phyloP scores from a whole-genome alignment of 1,140 invertebrate species.

The Anastatus disparis region DNA sequence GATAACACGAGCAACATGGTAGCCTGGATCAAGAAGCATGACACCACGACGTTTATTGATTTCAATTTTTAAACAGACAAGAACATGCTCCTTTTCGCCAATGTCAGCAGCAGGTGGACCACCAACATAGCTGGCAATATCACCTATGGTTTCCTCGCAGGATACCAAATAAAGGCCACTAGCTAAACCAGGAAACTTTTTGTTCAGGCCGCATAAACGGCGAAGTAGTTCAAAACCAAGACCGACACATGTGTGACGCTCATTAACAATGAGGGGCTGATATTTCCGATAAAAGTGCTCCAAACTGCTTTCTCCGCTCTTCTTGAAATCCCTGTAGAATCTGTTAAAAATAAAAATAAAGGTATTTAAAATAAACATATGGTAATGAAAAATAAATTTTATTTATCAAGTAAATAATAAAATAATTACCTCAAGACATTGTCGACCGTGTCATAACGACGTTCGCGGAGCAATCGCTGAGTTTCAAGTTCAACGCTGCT shows the following conservation, averaged over 20 bases:
- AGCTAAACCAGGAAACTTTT: conserved; percentile 74
- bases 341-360: conserved; percentile 52
- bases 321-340: conserved; percentile 79
- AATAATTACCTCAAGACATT: conserved; percentile 76
- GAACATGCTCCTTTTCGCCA: conserved; percentile 89
- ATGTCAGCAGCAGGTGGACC: conserved; percentile 70
- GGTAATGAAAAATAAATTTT: no score
- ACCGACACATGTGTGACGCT: conserved; percentile 89
- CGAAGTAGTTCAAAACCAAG: conserved; percentile 82
- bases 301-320: conserved; percentile 70
- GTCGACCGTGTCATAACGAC: conserved; percentile 87
- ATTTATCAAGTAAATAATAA: neutral
- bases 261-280: conserved; percentile 78
- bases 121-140: conserved; percentile 74
- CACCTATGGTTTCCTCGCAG: conserved; percentile 85
- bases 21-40: conserved; percentile 87
- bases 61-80: conserved; percentile 80
- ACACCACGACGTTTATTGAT: conserved; percentile 79
- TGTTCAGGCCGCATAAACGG: conserved; percentile 67
- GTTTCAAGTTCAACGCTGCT: conserved; percentile 79
- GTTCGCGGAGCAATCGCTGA: conserved; percentile 78
- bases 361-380: no score
- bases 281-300: conserved; percentile 80
- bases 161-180: conserved; percentile 80
- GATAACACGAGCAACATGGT: conserved; percentile 86